These are phyloP conservation scores for Myanophis thanlyinensis DNA, from an alignment of 2,113 vertebrate species.

Conservation along the genomic window DNA sequence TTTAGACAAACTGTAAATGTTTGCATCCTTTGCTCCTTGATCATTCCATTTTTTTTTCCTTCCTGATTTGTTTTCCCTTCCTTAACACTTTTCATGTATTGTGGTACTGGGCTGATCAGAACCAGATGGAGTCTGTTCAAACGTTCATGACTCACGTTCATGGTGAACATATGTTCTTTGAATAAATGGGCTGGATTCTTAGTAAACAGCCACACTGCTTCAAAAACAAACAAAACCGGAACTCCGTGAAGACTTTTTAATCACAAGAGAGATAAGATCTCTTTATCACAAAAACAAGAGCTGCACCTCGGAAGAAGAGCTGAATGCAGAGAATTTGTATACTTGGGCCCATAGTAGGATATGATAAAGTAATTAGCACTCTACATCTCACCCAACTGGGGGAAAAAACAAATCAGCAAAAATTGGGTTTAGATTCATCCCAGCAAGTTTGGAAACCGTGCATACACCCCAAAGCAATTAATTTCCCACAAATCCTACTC, in stretches of 20 bases:
- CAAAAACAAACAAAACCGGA: constrained; percentile 52
- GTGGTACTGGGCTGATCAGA: constrained; percentile 57
- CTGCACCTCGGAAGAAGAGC: constrained; percentile 21
- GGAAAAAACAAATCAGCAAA: constrained; percentile 20
- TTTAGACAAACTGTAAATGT: constrained; percentile 32
- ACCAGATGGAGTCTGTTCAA: constrained; percentile 69
- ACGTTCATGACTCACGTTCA: constrained; percentile 63
- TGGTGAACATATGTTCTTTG: constrained; percentile 59
- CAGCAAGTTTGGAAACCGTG: neutral
- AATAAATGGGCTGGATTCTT: constrained; percentile 66
- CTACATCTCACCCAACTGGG: neutral
- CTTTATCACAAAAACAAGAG: constrained; percentile 20
- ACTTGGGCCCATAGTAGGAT: constrained; percentile 9
- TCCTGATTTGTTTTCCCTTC: neutral
- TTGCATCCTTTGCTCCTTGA: constrained; percentile 37
- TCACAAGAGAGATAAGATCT: constrained; percentile 19
- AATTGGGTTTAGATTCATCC: neutral
- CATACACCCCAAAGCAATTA: neutral
- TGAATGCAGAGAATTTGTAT: constrained; percentile 28
- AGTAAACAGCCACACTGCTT: constrained; percentile 62
- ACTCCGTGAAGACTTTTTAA: constrained; percentile 47
- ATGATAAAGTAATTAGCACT: constrained; percentile 23
- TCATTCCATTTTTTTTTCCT: neutral
- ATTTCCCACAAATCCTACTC: neutral
- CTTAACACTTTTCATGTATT: constrained; percentile 62